These are phyloP conservation scores for Didymodactylos carnosus DNA, from an alignment of 2,888 invertebrate species.

Conservation along the genomic window DNA sequence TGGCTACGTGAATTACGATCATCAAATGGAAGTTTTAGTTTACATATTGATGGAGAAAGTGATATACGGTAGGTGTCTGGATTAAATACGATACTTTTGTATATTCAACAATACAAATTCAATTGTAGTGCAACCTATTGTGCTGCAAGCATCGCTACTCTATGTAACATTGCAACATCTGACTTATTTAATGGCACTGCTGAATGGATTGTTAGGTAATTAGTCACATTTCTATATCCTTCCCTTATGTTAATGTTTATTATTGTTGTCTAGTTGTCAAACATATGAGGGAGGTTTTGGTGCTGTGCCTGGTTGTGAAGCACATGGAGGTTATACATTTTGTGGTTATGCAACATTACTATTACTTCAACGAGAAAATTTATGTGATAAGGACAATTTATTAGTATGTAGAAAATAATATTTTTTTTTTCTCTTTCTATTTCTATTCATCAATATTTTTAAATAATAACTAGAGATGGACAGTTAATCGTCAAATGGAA, in stretches of 20 bases:
- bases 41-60: conserved; percentile 12
- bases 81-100: neutral
- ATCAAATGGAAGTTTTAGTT: neutral
- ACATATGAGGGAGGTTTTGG: conserved; percentile 97
- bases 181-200: conserved; percentile 63
- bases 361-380: conserved; percentile 52
- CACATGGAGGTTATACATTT: conserved; percentile 97
- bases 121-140: conserved; percentile 68
- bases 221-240: conserved; percentile 15
- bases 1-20: neutral
- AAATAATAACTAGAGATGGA: conserved; percentile 63
- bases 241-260: conserved; percentile 8
- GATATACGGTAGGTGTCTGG: neutral
- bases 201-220: conserved; percentile 64
- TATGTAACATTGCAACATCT: conserved; percentile 47
- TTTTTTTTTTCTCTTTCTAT: neutral
- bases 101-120: neutral
- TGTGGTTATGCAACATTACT: conserved; percentile 78
- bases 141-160: conserved; percentile 66
- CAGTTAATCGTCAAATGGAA: conserved; percentile 68
- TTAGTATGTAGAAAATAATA: conserved; percentile 27
- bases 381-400: conserved; percentile 55
- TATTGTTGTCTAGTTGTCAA: conserved; percentile 54
- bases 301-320: conserved; percentile 78
- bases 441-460: conserved; percentile 5